A percentile compares a stretch with the other conserved stretches of the same genome.
phyloP scores from a whole-genome alignment of 2,888 invertebrate genomes.

The Notodonta ziczac region DNA sequence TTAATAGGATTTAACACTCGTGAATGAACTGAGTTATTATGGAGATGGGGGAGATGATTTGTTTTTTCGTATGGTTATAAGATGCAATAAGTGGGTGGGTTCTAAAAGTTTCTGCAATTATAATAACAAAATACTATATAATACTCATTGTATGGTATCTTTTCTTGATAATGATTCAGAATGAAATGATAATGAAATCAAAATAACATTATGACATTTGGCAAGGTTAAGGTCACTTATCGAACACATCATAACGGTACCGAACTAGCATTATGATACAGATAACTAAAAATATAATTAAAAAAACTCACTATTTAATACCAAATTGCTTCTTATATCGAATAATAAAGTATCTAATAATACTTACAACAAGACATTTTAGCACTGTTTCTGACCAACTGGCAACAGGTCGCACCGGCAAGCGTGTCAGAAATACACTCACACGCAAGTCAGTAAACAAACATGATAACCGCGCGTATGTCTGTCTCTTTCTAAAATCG shows the following conservation, averaged over 20 bases:
- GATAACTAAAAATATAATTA: not conserved
- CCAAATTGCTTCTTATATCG: not conserved
- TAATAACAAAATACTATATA: too few species aligned
- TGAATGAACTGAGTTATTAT: conserved; percentile 1
- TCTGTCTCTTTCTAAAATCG: conserved; percentile 26
- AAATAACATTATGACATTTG: not conserved
- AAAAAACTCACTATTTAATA: not conserved
- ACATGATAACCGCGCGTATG: conserved; percentile 23
- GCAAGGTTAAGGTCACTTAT: not conserved
- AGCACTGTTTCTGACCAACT: conserved; percentile 14
- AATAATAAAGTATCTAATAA: conserved; percentile 9
- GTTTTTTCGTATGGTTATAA: too few species aligned
- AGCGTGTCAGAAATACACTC: conserved; percentile 10
- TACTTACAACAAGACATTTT: conserved; percentile 69
- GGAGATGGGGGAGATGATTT: not conserved
- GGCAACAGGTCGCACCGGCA: conserved; percentile 22
- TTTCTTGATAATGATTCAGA: not conserved
- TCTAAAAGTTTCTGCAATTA: too few species aligned
- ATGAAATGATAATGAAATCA: not conserved
- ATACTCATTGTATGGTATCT: too few species aligned
- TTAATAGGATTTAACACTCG: conserved; percentile 5
- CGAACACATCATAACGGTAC: not conserved
- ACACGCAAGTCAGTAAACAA: conserved; percentile 21
- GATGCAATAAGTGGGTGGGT: too few species aligned
- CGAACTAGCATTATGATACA: not conserved